phyloP scores from a whole-genome alignment of 2,888 invertebrate genomes.

The Blera fallax region DNA sequence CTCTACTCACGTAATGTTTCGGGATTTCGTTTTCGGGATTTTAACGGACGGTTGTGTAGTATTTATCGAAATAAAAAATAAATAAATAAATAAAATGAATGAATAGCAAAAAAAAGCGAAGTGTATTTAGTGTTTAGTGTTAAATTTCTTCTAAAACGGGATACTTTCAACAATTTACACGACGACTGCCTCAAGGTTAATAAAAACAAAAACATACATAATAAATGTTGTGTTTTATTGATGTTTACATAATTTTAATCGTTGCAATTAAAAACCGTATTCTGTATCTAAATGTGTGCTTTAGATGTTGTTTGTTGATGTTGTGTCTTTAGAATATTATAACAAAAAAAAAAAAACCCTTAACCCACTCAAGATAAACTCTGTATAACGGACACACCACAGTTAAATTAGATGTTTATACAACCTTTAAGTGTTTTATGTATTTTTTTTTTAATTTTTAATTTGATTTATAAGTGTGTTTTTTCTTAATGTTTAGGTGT shows the following conservation, averaged over 20 bases:
- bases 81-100: conserved; percentile 2
- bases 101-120: neutral
- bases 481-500: conserved; percentile 34
- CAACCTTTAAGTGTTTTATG: conserved; percentile 45
- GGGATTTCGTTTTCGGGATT: neutral
- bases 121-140: neutral
- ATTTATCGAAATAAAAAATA: conserved; percentile 3
- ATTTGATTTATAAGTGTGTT: conserved; percentile 4
- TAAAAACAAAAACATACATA: conserved; percentile 16
- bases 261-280: conserved; percentile 18
- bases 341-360: conserved; percentile 8
- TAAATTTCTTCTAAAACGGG: conserved; percentile 16
- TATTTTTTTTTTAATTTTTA: conserved; percentile 9
- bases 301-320: conserved; percentile 71
- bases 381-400: neutral
- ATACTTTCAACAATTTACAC: conserved; percentile 52
- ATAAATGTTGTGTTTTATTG: conserved; percentile 68
- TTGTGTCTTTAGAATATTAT: conserved; percentile 52
- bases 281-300: conserved; percentile 56
- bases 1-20: conserved; percentile 24
- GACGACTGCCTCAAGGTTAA: conserved; percentile 56
- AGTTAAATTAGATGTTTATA: conserved; percentile 48
- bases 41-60: conserved; percentile 33
- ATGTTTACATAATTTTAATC: conserved; percentile 59
- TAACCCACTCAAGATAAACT: neutral